Base-by-base conservation (phyloP, 2,888 invertebrate species). In the Trichopria drosophilae region DNA sequence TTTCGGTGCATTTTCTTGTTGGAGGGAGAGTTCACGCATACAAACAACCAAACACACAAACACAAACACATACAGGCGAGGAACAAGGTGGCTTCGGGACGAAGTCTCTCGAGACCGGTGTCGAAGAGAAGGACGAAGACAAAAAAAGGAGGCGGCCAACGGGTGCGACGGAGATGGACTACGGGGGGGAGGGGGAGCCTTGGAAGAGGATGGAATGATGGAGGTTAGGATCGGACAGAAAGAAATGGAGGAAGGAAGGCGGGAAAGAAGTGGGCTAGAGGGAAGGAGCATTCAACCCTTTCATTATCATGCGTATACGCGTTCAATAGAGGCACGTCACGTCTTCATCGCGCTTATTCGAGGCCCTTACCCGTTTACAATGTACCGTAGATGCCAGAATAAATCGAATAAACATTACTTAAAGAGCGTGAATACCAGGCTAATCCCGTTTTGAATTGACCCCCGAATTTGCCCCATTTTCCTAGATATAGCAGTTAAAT, bases 291-390 rank as follows among this genome's bases (percentile, higher is more conserved):
- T 54, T 57, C 58, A 64, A 62, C 64, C 64, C 61, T 63, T 64
- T 64, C 59, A 64, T 64, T n/a, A 64, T 63, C 60, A 59, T 61
- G 61, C 61, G 62, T 60, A 61, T 54, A 58, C 55, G 53, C 57
- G 59, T 46, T 55, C 58, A 51, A 55, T 57, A 52, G 56, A 52
- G 47, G 41, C 54, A 52, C 63, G 61, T 63, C 64, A 62, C 61
- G 62, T 63, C 63, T 65, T 63, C 59, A 63, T 65, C 60, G 56
- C 57, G 50, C 51, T 43, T 51, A 41, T 52, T 54, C 56, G 48
- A 48, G 43, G n/a, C n/a, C n/a, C n/a, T n/a, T n/a, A n/a, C n/a
- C n/a, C n/a, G n/a, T n/a, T n/a, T n/a, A n/a, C n/a, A n/a, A n/a
- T n/a, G n/a, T n/a, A n/a, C n/a, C n/a, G n/a, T n/a, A n/a, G n/a